Base-by-base conservation (phyloP, 2,113 vertebrate genomes). In the Genyomyrus donnyi region DNA sequence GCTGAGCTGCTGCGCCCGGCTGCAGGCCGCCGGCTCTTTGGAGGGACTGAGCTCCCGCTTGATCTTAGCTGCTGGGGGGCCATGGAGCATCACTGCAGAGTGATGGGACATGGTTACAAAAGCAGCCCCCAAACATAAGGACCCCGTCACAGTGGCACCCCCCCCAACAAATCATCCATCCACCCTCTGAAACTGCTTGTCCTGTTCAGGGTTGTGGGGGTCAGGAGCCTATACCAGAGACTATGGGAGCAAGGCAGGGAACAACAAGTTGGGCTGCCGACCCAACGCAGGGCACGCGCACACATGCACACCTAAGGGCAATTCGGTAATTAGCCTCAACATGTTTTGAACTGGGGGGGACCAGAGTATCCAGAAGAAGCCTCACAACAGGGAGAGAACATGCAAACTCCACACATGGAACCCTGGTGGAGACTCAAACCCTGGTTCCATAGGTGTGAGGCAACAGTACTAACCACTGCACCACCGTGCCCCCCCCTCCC, bases 11-110 rank as follows among this genome's bases (percentile, higher is more conserved):
- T 97, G 95, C 93, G 98, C 96, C 1, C 97, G 98, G 93, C 96
- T 97, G 92, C 98, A 99, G 93, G 97, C 97, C 0, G 97, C 97
- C 90, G 97, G 94, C 93, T 98, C 97, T 0, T 96, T 97, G 92
- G 97, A 97, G 19, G 97, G 97, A 93, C 96, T 97, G 93, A 97
- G 95, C 95, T 99, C 98, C 80, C 98, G 95, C 93, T 99, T 99
- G 96, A 99, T 98, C 96, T 99, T 99, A 50, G 97, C 93, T 3
- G 96, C 96, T 58, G 97, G 97, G 9, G 97, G 97, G 91, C 97
- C 97, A 90, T 99, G 98, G 95, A 99, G 97, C 95, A 98, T 97
- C 96, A 99, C 98, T 99, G 93, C 89, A 91, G 4, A 90, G 27
- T 89, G 90, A 84, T 8, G 77, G 77, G 74, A 85, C 74, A 74